phyloP scores from a whole-genome alignment of 2,113 vertebrate genomes.

The Paramisgurnus dabryanus region DNA sequence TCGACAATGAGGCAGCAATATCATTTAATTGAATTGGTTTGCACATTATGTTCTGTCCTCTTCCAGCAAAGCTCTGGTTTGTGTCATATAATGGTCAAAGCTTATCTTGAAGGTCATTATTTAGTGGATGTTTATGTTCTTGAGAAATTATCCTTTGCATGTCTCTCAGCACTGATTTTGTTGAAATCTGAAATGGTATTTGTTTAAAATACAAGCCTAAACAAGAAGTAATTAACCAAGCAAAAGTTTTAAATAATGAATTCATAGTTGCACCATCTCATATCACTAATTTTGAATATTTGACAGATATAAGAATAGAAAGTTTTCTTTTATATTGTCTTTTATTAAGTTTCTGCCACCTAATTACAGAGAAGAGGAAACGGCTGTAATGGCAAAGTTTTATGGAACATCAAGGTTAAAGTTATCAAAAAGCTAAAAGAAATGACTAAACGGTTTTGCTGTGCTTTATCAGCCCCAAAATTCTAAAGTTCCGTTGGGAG shows the following conservation, averaged over 20 bases:
- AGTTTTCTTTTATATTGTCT: too few species aligned
- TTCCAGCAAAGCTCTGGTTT: not conserved
- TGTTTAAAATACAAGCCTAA: not conserved
- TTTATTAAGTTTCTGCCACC: too few species aligned
- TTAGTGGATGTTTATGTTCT: not conserved
- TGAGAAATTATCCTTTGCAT: not conserved
- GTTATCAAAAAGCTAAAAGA: not conserved
- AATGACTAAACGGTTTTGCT: too few species aligned
- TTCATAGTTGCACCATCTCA: not conserved
- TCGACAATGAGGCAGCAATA: not conserved
- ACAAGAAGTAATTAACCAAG: constrained; percentile 10
- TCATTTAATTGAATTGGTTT: not conserved
- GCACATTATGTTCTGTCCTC: constrained; percentile 1
- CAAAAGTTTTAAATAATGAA: constrained; percentile 5
- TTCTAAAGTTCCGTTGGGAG: not conserved
- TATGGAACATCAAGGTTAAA: not conserved
- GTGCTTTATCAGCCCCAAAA: not conserved
- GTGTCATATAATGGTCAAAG: not conserved
- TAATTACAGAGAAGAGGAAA: not conserved
- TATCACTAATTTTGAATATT: not conserved
- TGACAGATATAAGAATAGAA: too few species aligned
- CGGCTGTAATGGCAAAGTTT: not conserved
- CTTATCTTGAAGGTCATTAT: not conserved
- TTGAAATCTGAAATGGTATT: constrained; percentile 23
- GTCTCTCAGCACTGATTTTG: constrained; percentile 8